Evolutionary conservation across 2,888 invertebrate genomes (phyloP).

Genomic region (Tortrix viridana): DNA sequence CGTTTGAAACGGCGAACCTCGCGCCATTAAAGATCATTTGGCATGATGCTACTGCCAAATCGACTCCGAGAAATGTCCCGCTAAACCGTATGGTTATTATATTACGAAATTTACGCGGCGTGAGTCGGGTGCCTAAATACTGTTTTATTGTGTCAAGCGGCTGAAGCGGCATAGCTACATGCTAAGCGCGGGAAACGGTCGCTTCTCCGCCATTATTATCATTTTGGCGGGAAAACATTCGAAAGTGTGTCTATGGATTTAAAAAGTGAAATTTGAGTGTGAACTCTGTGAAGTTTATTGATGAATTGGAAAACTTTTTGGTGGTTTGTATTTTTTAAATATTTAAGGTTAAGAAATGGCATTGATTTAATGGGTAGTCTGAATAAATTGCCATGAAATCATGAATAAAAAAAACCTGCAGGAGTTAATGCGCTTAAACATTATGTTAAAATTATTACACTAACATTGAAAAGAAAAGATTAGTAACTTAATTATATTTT

Average conservation of each 20-base stretch:
- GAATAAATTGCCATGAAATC: no score
- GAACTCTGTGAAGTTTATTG: neutral
- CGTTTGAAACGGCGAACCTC: conserved; percentile 43
- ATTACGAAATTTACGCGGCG: conserved; percentile 64
- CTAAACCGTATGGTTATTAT: conserved; percentile 63
- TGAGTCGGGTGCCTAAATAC: conserved; percentile 58
- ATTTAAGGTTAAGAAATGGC: neutral
- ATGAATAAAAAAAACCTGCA: no score
- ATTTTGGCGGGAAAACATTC: conserved; percentile 32
- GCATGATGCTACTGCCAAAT: conserved; percentile 66
- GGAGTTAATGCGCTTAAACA: no score
- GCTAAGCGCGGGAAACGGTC: conserved; percentile 63
- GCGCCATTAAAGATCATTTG: conserved; percentile 57
- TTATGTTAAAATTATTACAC: no score
- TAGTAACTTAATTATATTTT: no score
- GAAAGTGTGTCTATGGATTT: conserved; percentile 10
- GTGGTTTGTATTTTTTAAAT: conserved; percentile 5
- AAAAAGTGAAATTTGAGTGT: conserved; percentile 19
- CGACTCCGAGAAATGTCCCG: conserved; percentile 61
- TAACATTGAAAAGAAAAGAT: no score
- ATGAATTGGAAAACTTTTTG: conserved; percentile 4
- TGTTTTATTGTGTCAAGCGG: conserved; percentile 74
- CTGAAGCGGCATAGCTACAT: conserved; percentile 59
- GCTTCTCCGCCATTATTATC: conserved; percentile 25
- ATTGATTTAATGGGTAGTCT: neutral